Evolutionary conservation across 2,113 vertebrate species (phyloP).

Genomic region (Tapirus terrestris): DNA sequence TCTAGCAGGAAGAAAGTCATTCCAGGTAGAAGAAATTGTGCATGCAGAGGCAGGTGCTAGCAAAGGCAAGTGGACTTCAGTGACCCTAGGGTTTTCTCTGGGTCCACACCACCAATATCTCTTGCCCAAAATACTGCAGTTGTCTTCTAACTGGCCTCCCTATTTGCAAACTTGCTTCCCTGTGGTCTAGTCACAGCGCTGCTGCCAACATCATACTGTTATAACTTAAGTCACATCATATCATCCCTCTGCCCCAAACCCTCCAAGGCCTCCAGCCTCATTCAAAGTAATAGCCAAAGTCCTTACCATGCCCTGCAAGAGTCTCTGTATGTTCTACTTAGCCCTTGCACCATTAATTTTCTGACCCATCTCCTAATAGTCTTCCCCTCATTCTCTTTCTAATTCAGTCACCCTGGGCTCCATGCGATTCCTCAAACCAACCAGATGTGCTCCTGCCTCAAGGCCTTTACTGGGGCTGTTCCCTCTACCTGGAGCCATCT

Average conservation of each 20-base stretch:
- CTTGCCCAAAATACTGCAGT: background rate
- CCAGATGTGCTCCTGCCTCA: background rate
- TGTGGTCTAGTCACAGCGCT: background rate
- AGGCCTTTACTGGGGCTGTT: background rate
- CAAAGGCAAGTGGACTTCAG: background rate
- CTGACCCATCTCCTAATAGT: background rate
- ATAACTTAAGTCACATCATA: background rate
- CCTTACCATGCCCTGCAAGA: background rate
- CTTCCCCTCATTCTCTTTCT: background rate
- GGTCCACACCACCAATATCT: no score
- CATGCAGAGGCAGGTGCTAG: background rate
- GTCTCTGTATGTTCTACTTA: fast-evolving
- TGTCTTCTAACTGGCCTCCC: background rate
- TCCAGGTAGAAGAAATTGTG: fast-evolving
- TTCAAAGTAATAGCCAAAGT: background rate
- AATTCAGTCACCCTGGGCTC: background rate
- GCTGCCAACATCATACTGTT: background rate
- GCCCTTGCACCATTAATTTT: background rate
- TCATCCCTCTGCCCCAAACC: fast-evolving
- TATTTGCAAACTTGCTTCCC: background rate
- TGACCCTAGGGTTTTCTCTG: background rate
- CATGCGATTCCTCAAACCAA: background rate
- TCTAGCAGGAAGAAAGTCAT: background rate
- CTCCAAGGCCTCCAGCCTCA: background rate
- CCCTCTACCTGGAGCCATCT: background rate